Evolutionary conservation across 2,888 invertebrate genomes (phyloP).

Genomic region (Tribolium freemani): DNA sequence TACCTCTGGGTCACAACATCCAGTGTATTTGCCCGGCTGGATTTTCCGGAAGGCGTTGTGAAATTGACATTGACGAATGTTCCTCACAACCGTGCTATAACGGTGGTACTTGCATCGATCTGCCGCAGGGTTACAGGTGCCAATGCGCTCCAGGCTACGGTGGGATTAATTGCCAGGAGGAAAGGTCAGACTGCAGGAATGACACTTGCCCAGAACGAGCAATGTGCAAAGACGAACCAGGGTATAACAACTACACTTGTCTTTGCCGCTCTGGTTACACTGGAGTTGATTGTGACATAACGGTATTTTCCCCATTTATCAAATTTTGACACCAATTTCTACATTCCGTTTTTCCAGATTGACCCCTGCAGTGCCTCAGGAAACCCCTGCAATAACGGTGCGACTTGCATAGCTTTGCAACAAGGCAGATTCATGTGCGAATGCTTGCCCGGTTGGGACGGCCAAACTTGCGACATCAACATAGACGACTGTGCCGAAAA

Average conservation of each 20-base stretch:
- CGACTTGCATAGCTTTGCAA: slow-evolving; percentile 88
- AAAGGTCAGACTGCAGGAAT: slow-evolving; percentile 88
- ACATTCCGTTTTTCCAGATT: slow-evolving; percentile 71
- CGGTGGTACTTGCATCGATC: slow-evolving; percentile 91
- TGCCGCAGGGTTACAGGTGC: slow-evolving; percentile 93
- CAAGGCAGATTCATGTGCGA: slow-evolving; percentile 95
- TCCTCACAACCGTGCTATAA: slow-evolving; percentile 95
- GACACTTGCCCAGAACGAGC: slow-evolving; percentile 95
- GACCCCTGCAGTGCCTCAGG: slow-evolving; percentile 92
- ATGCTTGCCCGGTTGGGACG: slow-evolving; percentile 97
- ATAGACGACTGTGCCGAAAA: slow-evolving; percentile 94
- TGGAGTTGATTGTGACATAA: slow-evolving; percentile 91
- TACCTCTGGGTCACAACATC: slow-evolving; percentile 88
- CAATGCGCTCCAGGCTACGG: slow-evolving; percentile 89
- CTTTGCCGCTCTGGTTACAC: slow-evolving; percentile 95
- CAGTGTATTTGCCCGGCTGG: slow-evolving; percentile 96
- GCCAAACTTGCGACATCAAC: slow-evolving; percentile 93
- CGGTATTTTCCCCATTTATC: slow-evolving; percentile 69
- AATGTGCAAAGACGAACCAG: slow-evolving; percentile 97
- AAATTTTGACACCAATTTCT: slow-evolving; percentile 25
- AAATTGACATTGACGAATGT: slow-evolving; percentile 96
- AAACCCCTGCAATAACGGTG: slow-evolving; percentile 93
- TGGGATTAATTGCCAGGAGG: slow-evolving; percentile 96
- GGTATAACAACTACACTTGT: slow-evolving; percentile 90
- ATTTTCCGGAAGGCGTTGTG: slow-evolving; percentile 93